Conservation (phyloP, 2,797 vertebrate species). For the Dicrostonyx torquatus region DNA sequence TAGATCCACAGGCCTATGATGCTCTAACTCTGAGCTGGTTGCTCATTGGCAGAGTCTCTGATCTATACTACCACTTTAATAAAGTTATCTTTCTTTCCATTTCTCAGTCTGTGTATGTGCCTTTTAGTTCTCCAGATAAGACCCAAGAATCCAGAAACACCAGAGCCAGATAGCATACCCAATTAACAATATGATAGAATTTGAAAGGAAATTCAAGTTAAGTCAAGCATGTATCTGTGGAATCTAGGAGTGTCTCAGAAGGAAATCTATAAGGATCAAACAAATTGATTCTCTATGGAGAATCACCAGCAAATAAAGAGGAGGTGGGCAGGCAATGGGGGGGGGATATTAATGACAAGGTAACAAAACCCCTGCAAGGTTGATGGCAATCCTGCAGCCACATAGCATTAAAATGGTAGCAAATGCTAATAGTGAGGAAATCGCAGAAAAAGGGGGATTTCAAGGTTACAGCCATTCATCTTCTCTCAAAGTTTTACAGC, state of each 20-base stretch:
- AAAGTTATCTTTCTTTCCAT: not conserved
- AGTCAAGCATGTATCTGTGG: not conserved
- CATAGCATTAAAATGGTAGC: not conserved
- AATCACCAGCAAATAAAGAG: not conserved
- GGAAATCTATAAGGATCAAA: slow-evolving; percentile 21
- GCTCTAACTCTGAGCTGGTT: not conserved
- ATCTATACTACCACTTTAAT: not conserved
- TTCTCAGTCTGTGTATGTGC: not conserved
- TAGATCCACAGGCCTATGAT: not conserved
- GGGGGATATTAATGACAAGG: not conserved
- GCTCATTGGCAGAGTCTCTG: too few relatives aligned
- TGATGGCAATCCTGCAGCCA: not conserved
- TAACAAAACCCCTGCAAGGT: not conserved
- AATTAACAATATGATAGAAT: not conserved
- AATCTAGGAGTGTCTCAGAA: not conserved
- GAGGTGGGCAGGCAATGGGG: not conserved
- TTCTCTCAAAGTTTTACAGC: slow-evolving; percentile 1
- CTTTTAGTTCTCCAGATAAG: not conserved
- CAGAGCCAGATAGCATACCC: not conserved
- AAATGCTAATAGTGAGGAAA: not conserved
- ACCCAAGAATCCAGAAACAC: not conserved
- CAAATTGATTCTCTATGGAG: not conserved
- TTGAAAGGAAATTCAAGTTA: slow-evolving; percentile 27
- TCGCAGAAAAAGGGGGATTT: not conserved
- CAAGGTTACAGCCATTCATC: slow-evolving; percentile 59